These are phyloP conservation scores for Chelonia mydas DNA, from an alignment of 2,797 vertebrate genomes.

Conservation along the genomic window DNA sequence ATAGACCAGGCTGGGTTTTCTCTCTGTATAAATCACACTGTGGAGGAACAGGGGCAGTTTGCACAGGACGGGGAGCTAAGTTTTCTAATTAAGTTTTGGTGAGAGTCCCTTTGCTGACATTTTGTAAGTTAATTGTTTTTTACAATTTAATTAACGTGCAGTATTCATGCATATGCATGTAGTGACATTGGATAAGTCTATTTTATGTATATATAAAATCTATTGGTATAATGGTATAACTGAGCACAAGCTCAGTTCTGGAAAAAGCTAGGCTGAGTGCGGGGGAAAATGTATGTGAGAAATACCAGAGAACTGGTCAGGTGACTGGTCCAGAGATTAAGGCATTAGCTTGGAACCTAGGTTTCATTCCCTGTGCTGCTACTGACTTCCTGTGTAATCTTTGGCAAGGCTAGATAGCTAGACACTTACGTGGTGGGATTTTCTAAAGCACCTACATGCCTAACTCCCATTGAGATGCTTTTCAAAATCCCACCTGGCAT, in stretches of 20 bases:
- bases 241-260: not conserved
- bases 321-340: not conserved
- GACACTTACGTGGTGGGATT: not conserved
- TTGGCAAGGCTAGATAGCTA: not conserved
- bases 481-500: not conserved
- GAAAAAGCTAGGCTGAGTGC: not conserved
- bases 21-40: not conserved
- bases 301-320: not conserved
- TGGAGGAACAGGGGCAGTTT: not conserved
- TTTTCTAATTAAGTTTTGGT: not conserved
- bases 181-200: not conserved
- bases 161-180: not conserved
- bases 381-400: not conserved
- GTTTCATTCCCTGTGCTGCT: not conserved
- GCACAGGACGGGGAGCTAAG: rapidly evolving
- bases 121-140: not conserved
- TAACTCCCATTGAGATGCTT: not conserved
- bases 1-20: not conserved
- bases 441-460: not conserved
- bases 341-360: not conserved
- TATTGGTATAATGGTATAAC: not conserved
- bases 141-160: not conserved
- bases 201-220: not conserved
- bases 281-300: not conserved
- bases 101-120: not conserved